Conservation (phyloP, 2,113 vertebrate species). For the Uropsilus gracilis region DNA sequence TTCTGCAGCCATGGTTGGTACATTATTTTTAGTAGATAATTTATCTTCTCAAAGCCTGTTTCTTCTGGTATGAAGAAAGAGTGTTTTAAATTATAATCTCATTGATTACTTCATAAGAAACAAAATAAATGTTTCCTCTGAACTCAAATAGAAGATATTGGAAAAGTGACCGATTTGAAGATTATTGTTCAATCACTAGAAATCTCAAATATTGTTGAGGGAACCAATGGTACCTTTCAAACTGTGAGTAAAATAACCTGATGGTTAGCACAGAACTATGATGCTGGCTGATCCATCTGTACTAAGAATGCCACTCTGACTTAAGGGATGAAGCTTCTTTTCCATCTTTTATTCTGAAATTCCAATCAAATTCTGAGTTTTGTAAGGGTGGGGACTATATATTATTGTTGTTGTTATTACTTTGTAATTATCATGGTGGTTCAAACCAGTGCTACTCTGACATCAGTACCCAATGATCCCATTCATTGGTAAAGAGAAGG, state of each 20-base stretch:
- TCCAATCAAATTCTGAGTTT: not conserved
- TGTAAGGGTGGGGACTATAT: not conserved
- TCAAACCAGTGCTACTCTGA: not conserved
- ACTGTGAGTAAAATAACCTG: not conserved
- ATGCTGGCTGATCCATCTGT: not conserved
- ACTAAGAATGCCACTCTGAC: not conserved
- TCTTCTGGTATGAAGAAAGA: not conserved
- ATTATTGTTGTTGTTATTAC: not conserved
- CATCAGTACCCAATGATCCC: not conserved
- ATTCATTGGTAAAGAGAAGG: not conserved
- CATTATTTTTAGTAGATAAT: not conserved
- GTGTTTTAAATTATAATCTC: not conserved
- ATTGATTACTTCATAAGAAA: not conserved
- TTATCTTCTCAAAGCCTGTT: not conserved
- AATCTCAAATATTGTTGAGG: not conserved
- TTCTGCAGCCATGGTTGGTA: not conserved
- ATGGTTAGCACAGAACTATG: not conserved
- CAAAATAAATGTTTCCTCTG: not conserved
- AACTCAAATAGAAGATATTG: not conserved
- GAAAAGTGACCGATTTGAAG: not conserved
- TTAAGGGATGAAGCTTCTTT: not conserved
- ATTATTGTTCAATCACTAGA: not conserved
- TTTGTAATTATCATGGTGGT: not conserved
- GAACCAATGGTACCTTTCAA: not conserved
- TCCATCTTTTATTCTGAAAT: not conserved